phyloP scores from a whole-genome alignment of 2,888 invertebrate genomes.

The Eupithecia insigniata region DNA sequence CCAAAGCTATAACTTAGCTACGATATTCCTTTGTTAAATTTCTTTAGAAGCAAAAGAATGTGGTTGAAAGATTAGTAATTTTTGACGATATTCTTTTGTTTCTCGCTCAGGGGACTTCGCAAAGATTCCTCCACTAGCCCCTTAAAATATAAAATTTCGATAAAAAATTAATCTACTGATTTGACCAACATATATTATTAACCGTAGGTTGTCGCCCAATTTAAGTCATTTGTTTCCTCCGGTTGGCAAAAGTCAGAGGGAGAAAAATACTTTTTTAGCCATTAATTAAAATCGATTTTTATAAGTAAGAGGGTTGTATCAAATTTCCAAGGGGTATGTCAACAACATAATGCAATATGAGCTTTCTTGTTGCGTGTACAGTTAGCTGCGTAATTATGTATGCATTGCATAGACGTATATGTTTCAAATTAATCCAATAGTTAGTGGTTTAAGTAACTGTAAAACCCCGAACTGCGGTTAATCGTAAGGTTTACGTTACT shows the following conservation, averaged over 20 bases:
- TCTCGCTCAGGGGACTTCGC: neutral
- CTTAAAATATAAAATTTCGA: too few relatives aligned
- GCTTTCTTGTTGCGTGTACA: neutral
- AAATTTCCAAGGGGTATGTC: neutral
- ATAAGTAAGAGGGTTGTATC: neutral
- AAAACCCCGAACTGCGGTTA: too few relatives aligned
- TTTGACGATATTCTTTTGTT: neutral
- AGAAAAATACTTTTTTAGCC: too few relatives aligned
- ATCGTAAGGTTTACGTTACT: too few relatives aligned
- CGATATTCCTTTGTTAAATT: constrained; percentile 9
- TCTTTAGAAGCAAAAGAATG: constrained; percentile 3
- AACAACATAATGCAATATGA: neutral
- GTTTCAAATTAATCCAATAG: too few relatives aligned
- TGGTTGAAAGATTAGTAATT: neutral
- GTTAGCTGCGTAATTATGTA: neutral
- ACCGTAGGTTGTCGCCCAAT: too few relatives aligned
- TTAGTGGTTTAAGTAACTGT: too few relatives aligned
- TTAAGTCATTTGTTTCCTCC: too few relatives aligned
- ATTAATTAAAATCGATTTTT: too few relatives aligned
- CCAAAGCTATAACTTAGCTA: constrained; percentile 11
- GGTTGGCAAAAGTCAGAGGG: too few relatives aligned
- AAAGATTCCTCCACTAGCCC: neutral
- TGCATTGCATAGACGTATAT: too few relatives aligned
- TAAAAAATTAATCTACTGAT: neutral
- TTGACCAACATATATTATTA: too few relatives aligned